Evolutionary conservation across 2,113 vertebrate genomes (phyloP).

Genomic region (Nettapus auritus): DNA sequence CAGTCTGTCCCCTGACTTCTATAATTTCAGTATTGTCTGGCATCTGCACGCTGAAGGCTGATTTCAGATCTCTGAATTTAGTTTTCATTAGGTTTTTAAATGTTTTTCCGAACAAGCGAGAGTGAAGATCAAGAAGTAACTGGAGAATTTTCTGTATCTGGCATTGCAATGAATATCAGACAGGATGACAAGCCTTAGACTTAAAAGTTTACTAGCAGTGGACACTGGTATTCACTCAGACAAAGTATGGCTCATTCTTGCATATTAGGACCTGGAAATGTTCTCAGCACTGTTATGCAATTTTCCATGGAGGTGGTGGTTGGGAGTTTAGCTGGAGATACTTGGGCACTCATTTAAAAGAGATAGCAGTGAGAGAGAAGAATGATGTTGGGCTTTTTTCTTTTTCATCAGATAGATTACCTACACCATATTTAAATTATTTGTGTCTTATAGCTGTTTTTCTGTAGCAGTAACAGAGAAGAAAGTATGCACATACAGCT

Average conservation of each 20-base stretch:
- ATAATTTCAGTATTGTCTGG: not conserved
- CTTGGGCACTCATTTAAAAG: not conserved
- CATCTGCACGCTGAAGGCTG: not conserved
- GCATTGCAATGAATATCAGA: not conserved
- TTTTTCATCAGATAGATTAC: not conserved
- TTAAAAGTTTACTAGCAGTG: not conserved
- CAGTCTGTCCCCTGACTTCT: not conserved
- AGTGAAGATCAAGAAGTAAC: not conserved
- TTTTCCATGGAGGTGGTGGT: not conserved
- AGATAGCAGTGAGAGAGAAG: not conserved
- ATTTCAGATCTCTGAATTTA: not conserved
- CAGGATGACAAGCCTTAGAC: not conserved
- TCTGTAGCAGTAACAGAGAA: not conserved
- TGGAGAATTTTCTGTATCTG: not conserved
- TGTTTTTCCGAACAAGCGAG: not conserved
- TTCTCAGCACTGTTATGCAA: not conserved
- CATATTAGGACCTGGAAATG: not conserved
- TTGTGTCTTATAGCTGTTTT: not conserved
- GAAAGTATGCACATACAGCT: not conserved
- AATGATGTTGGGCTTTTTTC: not conserved
- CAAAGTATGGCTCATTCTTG: not conserved
- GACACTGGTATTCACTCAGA: not conserved
- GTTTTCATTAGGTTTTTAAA: not conserved
- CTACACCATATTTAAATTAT: not conserved
- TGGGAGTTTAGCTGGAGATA: not conserved